Evolutionary conservation across 2,888 invertebrate genomes (phyloP), one percentile per base, ranked within the genome.

Genomic region (Epistrophe grossulariae): DNA sequence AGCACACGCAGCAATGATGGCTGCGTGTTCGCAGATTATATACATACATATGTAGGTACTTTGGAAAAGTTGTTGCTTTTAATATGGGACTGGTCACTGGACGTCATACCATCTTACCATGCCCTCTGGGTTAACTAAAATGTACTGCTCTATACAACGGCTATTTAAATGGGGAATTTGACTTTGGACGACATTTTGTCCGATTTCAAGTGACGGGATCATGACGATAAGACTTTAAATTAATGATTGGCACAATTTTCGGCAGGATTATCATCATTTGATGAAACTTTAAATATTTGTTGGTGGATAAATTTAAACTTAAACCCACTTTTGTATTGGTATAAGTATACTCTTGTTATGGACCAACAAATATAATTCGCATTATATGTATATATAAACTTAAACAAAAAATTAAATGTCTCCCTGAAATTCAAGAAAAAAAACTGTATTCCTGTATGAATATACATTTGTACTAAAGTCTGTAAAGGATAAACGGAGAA

Each of bases 171-270:
- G 50, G 13, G 79, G 52, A 79, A 84, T 80, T 80, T 57, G 84
- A 76, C 79, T 79, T 76, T 76, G 84, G 60, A 79, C 71, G 84
- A 84, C 80, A 80, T 80, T 62, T 80, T 77, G 76, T 71, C 79
- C 74, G 84, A 79, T 80, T 74, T 64, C 79, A 50, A 71, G 71
- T 84, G 79, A 84, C 76, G 71, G 76, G 76, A 79, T 84, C 80
- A 84, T 28, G 70, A 31, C 72, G 76, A 84, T 84, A 84, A 84
- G 76, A 59, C 45, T 74, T 74, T 35, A 76, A 71, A 24, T 79
- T 79, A 84, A 79, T 83, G 79, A 83, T 79, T 83, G 73, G 68
- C 73, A 83, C 24, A 73, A 62, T 45, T 73, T 83, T 52, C 48
- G 45, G 11, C 3, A 31, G 72, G 71, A 79, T 74, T 84, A 79